Evolutionary conservation across 53 echinoderm and acorn worm genomes (phyloP).

Genomic region (Paracentrotus lividus): DNA sequence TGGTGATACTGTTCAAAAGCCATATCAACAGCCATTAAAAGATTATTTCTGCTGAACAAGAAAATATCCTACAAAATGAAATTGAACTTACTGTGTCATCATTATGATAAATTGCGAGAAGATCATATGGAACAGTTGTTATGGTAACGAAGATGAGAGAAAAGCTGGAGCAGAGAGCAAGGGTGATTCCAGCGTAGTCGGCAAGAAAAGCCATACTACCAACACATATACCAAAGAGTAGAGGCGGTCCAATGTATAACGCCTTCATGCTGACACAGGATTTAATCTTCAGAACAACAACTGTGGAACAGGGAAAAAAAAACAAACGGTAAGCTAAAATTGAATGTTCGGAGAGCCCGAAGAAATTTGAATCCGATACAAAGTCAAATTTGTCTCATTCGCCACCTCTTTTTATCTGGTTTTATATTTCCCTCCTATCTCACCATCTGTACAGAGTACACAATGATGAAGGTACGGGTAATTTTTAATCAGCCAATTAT

Average conservation of each 20-base stretch:
- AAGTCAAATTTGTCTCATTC: no score
- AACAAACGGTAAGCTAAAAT: not conserved
- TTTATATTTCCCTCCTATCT: no score
- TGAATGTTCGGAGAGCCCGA: not conserved
- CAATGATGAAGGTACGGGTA: no score
- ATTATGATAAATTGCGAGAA: slow-evolving; percentile 74
- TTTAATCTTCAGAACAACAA: not conserved
- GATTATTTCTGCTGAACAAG: not conserved
- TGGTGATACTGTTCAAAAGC: not conserved
- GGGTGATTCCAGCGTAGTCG: slow-evolving; percentile 36
- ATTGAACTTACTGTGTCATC: slow-evolving; percentile 55
- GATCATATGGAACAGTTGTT: slow-evolving; percentile 71
- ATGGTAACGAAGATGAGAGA: slow-evolving; percentile 74
- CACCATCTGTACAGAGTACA: no score
- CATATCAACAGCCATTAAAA: not conserved
- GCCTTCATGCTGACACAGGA: slow-evolving; percentile 51
- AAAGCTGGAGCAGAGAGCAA: slow-evolving; percentile 75
- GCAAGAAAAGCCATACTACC: slow-evolving; percentile 77
- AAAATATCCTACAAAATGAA: not conserved
- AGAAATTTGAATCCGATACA: not conserved
- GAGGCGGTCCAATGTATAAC: slow-evolving; percentile 69
- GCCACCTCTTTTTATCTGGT: no score
- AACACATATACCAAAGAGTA: slow-evolving; percentile 73
- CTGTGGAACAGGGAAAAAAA: not conserved
- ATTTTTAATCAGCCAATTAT: no score